These are phyloP conservation scores for Cossypha heuglini DNA, from an alignment of 2,797 vertebrate species.

Conservation along the genomic window DNA sequence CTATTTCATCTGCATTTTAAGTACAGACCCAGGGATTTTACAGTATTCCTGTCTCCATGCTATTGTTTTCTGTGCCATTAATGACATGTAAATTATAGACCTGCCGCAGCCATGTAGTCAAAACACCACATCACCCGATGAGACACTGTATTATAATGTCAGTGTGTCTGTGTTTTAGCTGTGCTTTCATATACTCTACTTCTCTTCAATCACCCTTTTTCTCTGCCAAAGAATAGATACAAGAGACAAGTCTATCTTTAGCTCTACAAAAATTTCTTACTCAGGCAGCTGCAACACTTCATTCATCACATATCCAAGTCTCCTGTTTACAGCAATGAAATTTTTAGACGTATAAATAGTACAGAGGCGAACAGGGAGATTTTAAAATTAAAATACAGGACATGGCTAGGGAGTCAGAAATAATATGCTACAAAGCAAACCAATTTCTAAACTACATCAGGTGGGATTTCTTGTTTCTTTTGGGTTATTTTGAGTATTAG, in stretches of 20 bases:
- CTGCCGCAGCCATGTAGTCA: constrained; percentile 73
- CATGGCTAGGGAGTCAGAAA: neutral
- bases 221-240: neutral
- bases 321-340: neutral
- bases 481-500: neutral
- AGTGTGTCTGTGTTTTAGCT: constrained; percentile 48
- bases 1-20: constrained; percentile 73
- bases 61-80: constrained; percentile 70
- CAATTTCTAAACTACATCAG: neutral
- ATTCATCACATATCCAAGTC: neutral
- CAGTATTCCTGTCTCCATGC: constrained; percentile 39
- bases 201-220: constrained; percentile 14
- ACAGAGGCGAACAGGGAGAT: neutral
- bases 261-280: neutral
- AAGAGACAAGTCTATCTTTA: constrained; percentile 20
- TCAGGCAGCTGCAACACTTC: neutral
- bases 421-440: neutral
- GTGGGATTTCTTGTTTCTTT: neutral
- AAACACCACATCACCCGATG: constrained; percentile 74
- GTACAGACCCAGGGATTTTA: constrained; percentile 33
- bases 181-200: constrained; percentile 61
- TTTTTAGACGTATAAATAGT: neutral
- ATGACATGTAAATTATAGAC: constrained; percentile 85
- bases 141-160: constrained; percentile 69
- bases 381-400: neutral